These are phyloP conservation scores for Peromyscus leucopus DNA, from an alignment of 2,113 vertebrate genomes.

Conservation along the genomic window DNA sequence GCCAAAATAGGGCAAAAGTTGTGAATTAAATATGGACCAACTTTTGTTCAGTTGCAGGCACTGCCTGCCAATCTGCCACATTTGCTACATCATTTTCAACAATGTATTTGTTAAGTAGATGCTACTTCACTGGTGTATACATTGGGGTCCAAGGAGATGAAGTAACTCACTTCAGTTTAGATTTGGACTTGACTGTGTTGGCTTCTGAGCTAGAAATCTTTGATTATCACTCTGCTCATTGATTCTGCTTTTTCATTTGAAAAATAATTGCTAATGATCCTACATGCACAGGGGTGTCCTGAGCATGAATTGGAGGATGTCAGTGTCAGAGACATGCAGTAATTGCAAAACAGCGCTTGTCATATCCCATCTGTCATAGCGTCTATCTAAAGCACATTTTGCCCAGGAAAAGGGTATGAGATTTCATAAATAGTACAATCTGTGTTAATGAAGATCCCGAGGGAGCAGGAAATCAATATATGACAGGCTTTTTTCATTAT, in stretches of 20 bases:
- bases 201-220: background rate
- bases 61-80: background rate
- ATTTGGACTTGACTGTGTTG: background rate
- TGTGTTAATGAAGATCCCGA: constrained; percentile 66
- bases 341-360: constrained; percentile 75
- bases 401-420: constrained; percentile 50
- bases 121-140: background rate
- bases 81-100: background rate
- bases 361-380: constrained; percentile 73
- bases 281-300: background rate
- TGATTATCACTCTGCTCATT: constrained; percentile 52
- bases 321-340: constrained; percentile 62
- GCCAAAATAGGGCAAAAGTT: background rate
- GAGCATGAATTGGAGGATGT: constrained; percentile 59
- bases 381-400: constrained; percentile 42
- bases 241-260: constrained; percentile 65
- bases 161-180: background rate
- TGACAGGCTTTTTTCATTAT: constrained; percentile 60
- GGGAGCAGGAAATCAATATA: constrained; percentile 58
- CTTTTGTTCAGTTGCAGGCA: background rate
- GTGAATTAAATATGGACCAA: fast-evolving
- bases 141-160: background rate
- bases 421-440: constrained; percentile 54
- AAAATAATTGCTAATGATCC: constrained; percentile 71
- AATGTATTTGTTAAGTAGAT: background rate